Percentiles rank a stretch among this genome's conserved stretches.
Conservation (phyloP, 2,797 vertebrate genomes). For the Novumbra hubbsi region DNA sequence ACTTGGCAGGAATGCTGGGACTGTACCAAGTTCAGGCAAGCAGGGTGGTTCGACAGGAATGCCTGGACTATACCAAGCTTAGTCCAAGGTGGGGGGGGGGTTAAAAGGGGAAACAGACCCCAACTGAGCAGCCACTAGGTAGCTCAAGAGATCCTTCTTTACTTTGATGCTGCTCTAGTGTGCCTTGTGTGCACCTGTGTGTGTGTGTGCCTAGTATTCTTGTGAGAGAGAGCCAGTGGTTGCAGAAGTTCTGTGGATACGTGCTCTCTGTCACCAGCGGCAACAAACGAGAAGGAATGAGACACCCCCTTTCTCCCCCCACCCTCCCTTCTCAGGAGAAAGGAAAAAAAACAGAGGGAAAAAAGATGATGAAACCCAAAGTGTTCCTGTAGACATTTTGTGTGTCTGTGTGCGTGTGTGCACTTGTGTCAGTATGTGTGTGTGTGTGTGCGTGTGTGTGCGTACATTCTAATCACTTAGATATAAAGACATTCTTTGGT, state of each 20-base stretch:
- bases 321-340: slow-evolving; percentile 61
- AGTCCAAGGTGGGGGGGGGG: slow-evolving; percentile 72
- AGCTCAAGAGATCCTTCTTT: slow-evolving; percentile 84
- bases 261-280: slow-evolving; percentile 67
- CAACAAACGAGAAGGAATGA: slow-evolving; percentile 77
- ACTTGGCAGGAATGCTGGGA: slow-evolving; percentile 95
- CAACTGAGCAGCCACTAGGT: slow-evolving; percentile 86
- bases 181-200: slow-evolving; percentile 47
- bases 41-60: slow-evolving; percentile 74
- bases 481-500: slow-evolving; percentile 26
- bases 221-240: slow-evolving; percentile 34
- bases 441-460: slow-evolving; percentile 17
- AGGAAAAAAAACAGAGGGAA: slow-evolving; percentile 54
- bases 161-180: slow-evolving; percentile 76
- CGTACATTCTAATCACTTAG: slow-evolving; percentile 23
- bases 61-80: slow-evolving; percentile 88
- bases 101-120: slow-evolving; percentile 75
- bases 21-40: slow-evolving; percentile 82
- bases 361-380: slow-evolving; percentile 70
- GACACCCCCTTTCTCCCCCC: slow-evolving; percentile 51
- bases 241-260: slow-evolving; percentile 73
- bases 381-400: slow-evolving; percentile 66
- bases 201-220: slow-evolving; percentile 9
- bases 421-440: slow-evolving; percentile 12
- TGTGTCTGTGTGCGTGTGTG: slow-evolving; percentile 24